Base-by-base conservation (phyloP, 2,113 vertebrate species). In the Odontesthes bonariensis region DNA sequence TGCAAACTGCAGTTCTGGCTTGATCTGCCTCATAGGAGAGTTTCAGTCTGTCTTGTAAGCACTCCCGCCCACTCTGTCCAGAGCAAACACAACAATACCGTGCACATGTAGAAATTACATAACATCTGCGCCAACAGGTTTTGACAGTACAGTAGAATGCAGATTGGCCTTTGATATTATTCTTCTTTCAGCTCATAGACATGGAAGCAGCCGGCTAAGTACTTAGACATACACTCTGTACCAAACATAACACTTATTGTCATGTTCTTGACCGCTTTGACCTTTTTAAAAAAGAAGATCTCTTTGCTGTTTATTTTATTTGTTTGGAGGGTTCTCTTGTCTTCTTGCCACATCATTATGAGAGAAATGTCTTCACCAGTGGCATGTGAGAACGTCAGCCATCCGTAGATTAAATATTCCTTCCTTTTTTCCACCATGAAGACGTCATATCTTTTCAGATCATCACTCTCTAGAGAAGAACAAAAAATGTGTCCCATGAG, bases 291-390 rank as follows among this genome's bases (percentile, higher is more conserved):
- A 22, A 92, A 83, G 59, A 62, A 60, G 7, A 73, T 19, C 5
- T 44, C 42, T 6, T 1, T 0, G 1, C n/a, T 0, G 0, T 2
- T 1, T 0, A 6, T 16, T 0, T 0, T 1, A 1, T 42, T 12
- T 1, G 0, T 35, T 16, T 69, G 0, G 0, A 87, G 14, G 1
- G 1, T 11, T 46, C 33, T 11, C 0, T 0, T 1, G 0, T 7
- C 0, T 1, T 1, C 0, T 0, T 4, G 0, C 0, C 0, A 0
- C 0, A 0, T 61, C 4, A 33, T 22, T 5, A 0, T 2, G 22
- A 90, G 71, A 0, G 0, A 0, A 0, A 83, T 0, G 1, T 27
- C 0, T 19, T 81, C 35, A 0, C 1, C 0, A 0, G 16, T 22
- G n/a, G 0, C 0, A 0, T 7, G 0, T 8, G 6, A 0, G 23